Evolutionary conservation across 64 coral and sea anemone genomes (phyloP), one percentile per base, ranked within the genome.

Genomic region (Trachythela sp.): DNA sequence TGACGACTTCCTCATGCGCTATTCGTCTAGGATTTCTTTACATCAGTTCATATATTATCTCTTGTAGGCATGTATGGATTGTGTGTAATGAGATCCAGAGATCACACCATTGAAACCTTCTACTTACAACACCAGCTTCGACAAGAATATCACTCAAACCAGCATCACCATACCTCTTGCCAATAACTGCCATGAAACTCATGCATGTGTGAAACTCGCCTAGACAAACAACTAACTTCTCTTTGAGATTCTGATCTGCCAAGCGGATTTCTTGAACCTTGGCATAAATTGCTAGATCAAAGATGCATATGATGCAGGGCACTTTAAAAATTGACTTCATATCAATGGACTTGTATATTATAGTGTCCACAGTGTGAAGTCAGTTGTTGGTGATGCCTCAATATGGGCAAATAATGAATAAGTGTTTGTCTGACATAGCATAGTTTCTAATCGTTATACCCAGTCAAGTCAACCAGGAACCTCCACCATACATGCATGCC

Each of bases 391-490:
- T 27, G n/a, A 31, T 72, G 68, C 68, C 2, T 72, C 68, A 26
- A 72, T 72, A 35, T 26, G 29, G 68, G 68, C 11, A 72, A 35
- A 26, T 72, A 72, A n/a, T 35, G n/a, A 26, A 72, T 35, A 0
- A 11, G 17, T 14, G 68, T 31, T 72, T 0, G 10, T 72, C 9
- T 9, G 68, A 26, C 33, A 31, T 72, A 31, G 24, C 10, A 2
- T 1, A 24, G 24, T 27, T 31, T 27, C 33, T 35, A 24, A 24
- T 11, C 29, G 33, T 70, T 70, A 35, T 31, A 72, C 24, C 68
- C 68, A 72, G 68, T 72, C 68, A n/a, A n/a, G n/a, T n/a, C 68
- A 72, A 72, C 68, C 33, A 31, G 68, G 68, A 11, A 72, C 33
- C 49, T 52, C 49, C 49, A 2, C n/a, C 33, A 31, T 27, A 72